These are phyloP conservation scores for Vanessa tameamea DNA, from an alignment of 1,140 invertebrate genomes.

Conservation along the genomic window DNA sequence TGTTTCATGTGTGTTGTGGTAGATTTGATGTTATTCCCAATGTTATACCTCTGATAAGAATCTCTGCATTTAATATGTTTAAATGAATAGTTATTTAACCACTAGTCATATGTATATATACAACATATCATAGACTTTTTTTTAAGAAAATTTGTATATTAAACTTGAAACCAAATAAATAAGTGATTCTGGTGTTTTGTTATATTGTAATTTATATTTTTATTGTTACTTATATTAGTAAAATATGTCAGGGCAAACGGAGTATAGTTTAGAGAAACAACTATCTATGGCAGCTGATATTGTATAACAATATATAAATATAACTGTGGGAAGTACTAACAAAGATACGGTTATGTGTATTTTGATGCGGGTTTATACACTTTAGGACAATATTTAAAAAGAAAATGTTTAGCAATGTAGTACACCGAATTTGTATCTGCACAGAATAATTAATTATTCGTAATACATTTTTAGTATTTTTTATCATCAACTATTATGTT, in stretches of 20 bases:
- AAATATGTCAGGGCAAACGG: no score
- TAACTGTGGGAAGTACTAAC: no score
- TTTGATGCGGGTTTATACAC: neutral
- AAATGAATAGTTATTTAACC: neutral
- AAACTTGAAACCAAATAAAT: neutral
- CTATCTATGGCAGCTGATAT: neutral
- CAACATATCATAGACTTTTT: slow-evolving; percentile 2
- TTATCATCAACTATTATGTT: no score
- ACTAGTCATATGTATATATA: slow-evolving; percentile 4
- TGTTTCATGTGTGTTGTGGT: slow-evolving; percentile 4
- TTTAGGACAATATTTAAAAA: neutral
- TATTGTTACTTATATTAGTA: no score
- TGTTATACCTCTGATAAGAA: neutral
- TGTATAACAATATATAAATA: neutral
- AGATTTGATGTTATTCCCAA: slow-evolving; percentile 6
- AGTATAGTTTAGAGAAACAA: neutral
- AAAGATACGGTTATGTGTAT: neutral
- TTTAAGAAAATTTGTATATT: neutral
- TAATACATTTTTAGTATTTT: no score
- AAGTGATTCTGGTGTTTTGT: neutral
- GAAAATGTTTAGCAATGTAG: neutral
- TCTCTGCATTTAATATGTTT: neutral
- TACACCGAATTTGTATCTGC: no score
- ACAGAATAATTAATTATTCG: no score
- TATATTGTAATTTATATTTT: no score